Percentiles rank a stretch among this genome's conserved stretches.
Evolutionary conservation across 1,140 invertebrate species (phyloP).

Genomic region (Drosophila kikkawai): DNA sequence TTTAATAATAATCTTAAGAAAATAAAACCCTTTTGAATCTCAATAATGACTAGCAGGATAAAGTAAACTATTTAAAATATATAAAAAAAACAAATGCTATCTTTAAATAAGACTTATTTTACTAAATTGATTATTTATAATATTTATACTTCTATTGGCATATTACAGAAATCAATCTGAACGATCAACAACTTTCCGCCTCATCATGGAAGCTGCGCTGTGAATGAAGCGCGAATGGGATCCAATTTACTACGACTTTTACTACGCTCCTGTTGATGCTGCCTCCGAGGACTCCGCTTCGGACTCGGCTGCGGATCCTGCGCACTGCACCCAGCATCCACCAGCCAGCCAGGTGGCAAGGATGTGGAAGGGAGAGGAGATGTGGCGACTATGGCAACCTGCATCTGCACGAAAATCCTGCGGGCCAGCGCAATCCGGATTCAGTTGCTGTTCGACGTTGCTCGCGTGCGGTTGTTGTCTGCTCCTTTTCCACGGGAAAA

Average conservation of each 20-base stretch:
- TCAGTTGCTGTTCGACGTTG: slow-evolving; percentile 83
- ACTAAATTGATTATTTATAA: too few species aligned
- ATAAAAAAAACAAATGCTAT: not conserved
- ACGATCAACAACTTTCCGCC: slow-evolving; percentile 22
- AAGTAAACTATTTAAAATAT: not conserved
- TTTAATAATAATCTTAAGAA: too few species aligned
- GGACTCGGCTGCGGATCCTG: slow-evolving; percentile 43
- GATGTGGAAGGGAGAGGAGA: not conserved
- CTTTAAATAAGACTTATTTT: not conserved
- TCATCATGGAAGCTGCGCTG: not conserved
- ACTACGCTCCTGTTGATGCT: slow-evolving; percentile 59
- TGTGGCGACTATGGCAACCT: slow-evolving; percentile 47
- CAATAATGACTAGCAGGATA: not conserved
- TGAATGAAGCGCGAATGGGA: slow-evolving; percentile 72
- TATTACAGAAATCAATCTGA: not conserved
- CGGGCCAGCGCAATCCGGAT: slow-evolving; percentile 74
- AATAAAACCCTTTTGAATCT: too few species aligned
- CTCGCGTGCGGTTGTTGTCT: slow-evolving; percentile 80
- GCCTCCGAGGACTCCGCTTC: slow-evolving; percentile 5
- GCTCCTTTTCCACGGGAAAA: slow-evolving; percentile 45
- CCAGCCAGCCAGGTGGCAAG: slow-evolving; percentile 20
- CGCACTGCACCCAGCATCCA: slow-evolving; percentile 72
- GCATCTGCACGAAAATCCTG: slow-evolving; percentile 48
- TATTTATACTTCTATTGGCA: too few species aligned
- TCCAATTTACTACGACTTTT: slow-evolving; percentile 76